Base-by-base conservation (phyloP, 1,140 invertebrate species). In the Hypothenemus hampei region DNA sequence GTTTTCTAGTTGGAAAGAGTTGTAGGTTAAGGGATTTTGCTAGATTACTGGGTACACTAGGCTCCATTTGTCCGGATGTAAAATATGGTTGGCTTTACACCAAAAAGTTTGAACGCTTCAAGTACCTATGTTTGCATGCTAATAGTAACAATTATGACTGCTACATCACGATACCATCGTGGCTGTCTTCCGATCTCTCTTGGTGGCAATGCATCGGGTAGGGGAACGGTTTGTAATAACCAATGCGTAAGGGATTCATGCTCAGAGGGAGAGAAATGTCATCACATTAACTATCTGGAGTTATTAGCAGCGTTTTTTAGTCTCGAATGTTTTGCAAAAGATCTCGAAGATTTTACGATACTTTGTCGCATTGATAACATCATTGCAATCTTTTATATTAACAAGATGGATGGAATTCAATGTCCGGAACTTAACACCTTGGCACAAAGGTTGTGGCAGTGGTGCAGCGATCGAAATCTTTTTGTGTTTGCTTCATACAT, bases 401-500 rank as follows among this genome's bases (percentile, higher is more conserved):
- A 63, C 22, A 63, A 60, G 35, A 65, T 66, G 61, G 61, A 59
- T 1, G 49, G 62, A 3, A 48, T 65, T 19, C 61, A 52, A 40
- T 57, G 48, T 31, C 37, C 46, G 23, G 23, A 58, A 7, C 39
- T 66, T 1, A 63, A 37, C n/a, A 39, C 36, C 20, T 31, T 65
- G n/a, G n/a, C 59, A 4, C 41, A 49, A 45, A 20, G 43, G 19
- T 62, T 64, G 22, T 62, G 57, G 60, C 41, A 45, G 16, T 61
- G 59, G 59, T 65, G 61, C 18, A 60, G 64, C 29, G 22, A 22
- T 3, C 40, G 58, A 31, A 56, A 65, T 48, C 23, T 65, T n/a
- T 59, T 41, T 16, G 15, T 67, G 20, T 59, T 46, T 48, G 64
- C 60, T 7, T 64, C 64, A 4, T 64, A 65, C 33, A 63, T 65